A percentile compares a stretch with the other conserved stretches of the same genome.
phyloP scores from a whole-genome alignment of 2,888 invertebrate species.

The Sphaeridia pumilis region DNA sequence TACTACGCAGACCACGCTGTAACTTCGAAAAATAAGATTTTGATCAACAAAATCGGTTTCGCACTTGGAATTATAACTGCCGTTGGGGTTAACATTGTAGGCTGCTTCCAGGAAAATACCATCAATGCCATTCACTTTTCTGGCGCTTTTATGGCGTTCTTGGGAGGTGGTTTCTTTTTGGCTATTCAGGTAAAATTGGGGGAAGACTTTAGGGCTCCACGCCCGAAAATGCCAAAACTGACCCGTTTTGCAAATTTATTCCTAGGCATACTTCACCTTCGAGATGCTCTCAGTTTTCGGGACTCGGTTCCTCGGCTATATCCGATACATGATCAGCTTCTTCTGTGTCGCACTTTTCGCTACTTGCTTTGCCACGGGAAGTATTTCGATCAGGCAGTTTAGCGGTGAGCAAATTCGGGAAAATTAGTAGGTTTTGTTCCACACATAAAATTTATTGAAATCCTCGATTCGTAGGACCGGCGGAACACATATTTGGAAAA shows the following conservation, averaged over 20 bases:
- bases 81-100: constrained; percentile 57
- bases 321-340: constrained; percentile 32
- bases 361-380: constrained; percentile 18
- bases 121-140: constrained; percentile 54
- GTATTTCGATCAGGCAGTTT: constrained; percentile 19
- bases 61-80: constrained; percentile 51
- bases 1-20: constrained; percentile 39
- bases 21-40: constrained; percentile 41
- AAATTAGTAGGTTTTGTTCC: no score
- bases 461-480: no score
- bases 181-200: constrained; percentile 53
- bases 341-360: constrained; percentile 26
- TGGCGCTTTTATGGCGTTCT: constrained; percentile 62
- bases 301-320: constrained; percentile 21
- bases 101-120: constrained; percentile 61
- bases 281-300: constrained; percentile 24
- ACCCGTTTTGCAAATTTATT: background rate
- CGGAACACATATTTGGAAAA: background rate
- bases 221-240: background rate
- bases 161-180: constrained; percentile 63
- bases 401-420: constrained; percentile 27
- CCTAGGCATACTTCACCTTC: constrained; percentile 26
- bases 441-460: no score
- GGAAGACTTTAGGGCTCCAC: no score
- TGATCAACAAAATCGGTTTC: constrained; percentile 48